Conservation (phyloP, 2,888 invertebrate species). For the Crossocerus cetratus region DNA sequence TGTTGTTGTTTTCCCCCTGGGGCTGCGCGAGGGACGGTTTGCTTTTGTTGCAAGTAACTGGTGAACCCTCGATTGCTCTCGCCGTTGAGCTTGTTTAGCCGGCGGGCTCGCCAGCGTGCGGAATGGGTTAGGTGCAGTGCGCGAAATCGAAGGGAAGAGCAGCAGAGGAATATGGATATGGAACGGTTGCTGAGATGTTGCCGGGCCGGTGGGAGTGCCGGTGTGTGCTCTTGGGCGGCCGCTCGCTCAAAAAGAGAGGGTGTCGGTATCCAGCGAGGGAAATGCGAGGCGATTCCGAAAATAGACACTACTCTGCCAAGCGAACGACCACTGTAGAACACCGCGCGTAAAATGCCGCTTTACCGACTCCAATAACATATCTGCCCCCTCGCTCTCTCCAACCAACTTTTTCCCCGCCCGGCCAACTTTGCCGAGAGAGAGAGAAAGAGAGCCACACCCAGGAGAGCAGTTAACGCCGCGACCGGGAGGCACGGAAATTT, state of each 20-base stretch:
- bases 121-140: background rate
- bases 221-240: conserved; percentile 29
- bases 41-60: background rate
- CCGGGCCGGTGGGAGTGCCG: conserved; percentile 33
- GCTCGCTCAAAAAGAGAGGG: conserved; percentile 38
- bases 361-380: conserved; percentile 8
- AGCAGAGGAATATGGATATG: background rate
- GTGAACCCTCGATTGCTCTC: background rate
- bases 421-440: background rate
- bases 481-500: too few relatives aligned
- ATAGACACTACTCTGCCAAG: conserved; percentile 48
- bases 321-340: conserved; percentile 41
- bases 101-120: too few relatives aligned
- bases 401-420: background rate
- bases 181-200: conserved; percentile 7
- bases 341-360: conserved; percentile 41
- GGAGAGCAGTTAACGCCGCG: too few relatives aligned
- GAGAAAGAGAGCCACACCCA: background rate
- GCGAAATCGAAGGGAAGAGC: background rate
- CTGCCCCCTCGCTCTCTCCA: background rate
- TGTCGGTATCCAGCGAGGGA: conserved; percentile 49
- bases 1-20: too few relatives aligned
- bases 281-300: conserved; percentile 40
- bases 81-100: too few relatives aligned
- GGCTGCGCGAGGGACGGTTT: background rate